Evolutionary conservation across 2,113 vertebrate species (phyloP).

Genomic region (Sapajus apella): DNA sequence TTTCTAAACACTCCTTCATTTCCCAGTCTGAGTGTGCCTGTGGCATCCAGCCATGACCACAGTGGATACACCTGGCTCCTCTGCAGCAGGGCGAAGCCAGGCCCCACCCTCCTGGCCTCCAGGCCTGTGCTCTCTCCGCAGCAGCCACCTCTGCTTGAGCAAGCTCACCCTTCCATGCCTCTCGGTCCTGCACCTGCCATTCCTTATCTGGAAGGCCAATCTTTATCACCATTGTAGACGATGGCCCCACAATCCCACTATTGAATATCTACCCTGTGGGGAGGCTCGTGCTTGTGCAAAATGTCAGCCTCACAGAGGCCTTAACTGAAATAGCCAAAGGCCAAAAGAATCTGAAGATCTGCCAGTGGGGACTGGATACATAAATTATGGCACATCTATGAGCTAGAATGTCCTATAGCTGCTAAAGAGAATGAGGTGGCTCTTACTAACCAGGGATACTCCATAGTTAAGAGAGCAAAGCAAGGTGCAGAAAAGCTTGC

Average conservation of each 20-base stretch:
- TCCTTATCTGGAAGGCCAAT: not conserved
- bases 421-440: not conserved
- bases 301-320: not conserved
- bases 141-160: not conserved
- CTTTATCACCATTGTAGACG: not conserved
- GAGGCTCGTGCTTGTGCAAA: not conserved
- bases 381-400: not conserved
- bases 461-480: not conserved
- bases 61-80: rapidly evolving
- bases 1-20: not conserved
- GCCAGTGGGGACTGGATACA: not conserved
- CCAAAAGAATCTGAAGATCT: not conserved
- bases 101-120: not conserved
- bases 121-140: not conserved
- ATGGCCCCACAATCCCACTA: not conserved
- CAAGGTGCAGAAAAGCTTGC: not conserved
- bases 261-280: not conserved
- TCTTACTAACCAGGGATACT: not conserved
- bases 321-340: not conserved
- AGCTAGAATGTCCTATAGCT: not conserved
- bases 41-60: not conserved
- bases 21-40: not conserved
- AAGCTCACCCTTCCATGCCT: not conserved
- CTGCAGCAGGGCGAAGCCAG: rapidly evolving
- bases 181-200: not conserved